Evolutionary conservation across 2,888 invertebrate species (phyloP).

Genomic region (Drosophila neonasuta): DNA sequence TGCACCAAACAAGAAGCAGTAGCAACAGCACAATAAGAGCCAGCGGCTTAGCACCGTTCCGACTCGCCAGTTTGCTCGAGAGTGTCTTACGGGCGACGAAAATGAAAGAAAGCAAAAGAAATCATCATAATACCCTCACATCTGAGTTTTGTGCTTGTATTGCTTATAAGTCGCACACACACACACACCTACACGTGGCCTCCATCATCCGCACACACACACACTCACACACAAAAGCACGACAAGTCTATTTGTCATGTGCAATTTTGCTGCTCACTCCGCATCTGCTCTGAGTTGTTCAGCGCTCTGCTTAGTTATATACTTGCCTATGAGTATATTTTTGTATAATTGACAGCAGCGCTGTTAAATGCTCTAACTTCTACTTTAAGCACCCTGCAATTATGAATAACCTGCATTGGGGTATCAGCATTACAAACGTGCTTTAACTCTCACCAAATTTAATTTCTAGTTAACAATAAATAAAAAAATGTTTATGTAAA

Average conservation of each 20-base stretch:
- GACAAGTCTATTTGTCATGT: conserved; percentile 66
- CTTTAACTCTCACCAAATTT: too few relatives aligned
- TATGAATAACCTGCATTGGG: neutral
- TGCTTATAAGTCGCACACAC: conserved; percentile 23
- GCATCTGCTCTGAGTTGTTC: too few relatives aligned
- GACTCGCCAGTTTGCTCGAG: conserved; percentile 55
- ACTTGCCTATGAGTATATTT: conserved; percentile 59
- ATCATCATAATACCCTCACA: conserved; percentile 64
- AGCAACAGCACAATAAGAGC: conserved; percentile 37
- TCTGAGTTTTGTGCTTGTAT: conserved; percentile 17
- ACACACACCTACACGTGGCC: conserved; percentile 17
- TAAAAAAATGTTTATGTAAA: too few relatives aligned
- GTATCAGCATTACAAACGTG: neutral
- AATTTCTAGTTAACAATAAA: too few relatives aligned
- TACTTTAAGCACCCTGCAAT: conserved; percentile 40
- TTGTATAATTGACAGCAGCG: conserved; percentile 67
- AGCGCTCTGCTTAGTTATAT: conserved; percentile 30
- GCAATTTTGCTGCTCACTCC: conserved; percentile 34
- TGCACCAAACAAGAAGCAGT: neutral
- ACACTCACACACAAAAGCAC: conserved; percentile 12
- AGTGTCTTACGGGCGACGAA: conserved; percentile 43
- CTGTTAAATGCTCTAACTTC: conserved; percentile 57
- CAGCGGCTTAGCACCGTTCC: conserved; percentile 48
- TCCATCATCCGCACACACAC: neutral
- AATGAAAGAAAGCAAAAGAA: conserved; percentile 15